A percentile compares a stretch with the other conserved stretches of the same genome.
phyloP scores from a whole-genome alignment of 2,113 vertebrate species.

The Aegotheles bennettii region DNA sequence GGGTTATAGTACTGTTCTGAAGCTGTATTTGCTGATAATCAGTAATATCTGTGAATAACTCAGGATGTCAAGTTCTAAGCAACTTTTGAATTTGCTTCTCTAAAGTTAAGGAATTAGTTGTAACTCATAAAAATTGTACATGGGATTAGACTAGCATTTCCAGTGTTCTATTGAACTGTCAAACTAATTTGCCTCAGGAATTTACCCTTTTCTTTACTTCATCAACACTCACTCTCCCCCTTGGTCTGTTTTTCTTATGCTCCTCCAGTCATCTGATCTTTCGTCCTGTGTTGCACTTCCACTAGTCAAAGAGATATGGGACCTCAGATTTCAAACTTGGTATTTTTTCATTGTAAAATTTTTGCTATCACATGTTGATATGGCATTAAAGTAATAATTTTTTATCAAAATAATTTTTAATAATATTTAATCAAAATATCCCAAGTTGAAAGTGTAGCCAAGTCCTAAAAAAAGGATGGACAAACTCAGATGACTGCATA shows the following conservation, averaged over 20 bases:
- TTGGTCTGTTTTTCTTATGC: neutral
- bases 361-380: neutral
- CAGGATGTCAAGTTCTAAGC: neutral
- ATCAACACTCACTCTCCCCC: neutral
- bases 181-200: neutral
- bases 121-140: neutral
- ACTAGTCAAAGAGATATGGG: neutral
- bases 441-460: neutral
- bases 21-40: neutral
- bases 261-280: neutral
- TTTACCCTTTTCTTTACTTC: neutral
- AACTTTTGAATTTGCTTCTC: neutral
- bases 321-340: neutral
- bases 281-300: neutral
- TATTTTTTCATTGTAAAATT: neutral
- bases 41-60: neutral
- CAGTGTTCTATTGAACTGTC: neutral
- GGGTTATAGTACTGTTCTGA: neutral
- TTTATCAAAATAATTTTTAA: neutral
- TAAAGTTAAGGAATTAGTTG: neutral
- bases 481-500: neutral
- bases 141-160: neutral
- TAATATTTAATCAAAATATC: neutral
- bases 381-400: neutral
- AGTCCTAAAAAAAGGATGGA: neutral